Evolutionary conservation across 2,797 vertebrate species (phyloP).

Genomic region (Limnodromus scolopaceus): DNA sequence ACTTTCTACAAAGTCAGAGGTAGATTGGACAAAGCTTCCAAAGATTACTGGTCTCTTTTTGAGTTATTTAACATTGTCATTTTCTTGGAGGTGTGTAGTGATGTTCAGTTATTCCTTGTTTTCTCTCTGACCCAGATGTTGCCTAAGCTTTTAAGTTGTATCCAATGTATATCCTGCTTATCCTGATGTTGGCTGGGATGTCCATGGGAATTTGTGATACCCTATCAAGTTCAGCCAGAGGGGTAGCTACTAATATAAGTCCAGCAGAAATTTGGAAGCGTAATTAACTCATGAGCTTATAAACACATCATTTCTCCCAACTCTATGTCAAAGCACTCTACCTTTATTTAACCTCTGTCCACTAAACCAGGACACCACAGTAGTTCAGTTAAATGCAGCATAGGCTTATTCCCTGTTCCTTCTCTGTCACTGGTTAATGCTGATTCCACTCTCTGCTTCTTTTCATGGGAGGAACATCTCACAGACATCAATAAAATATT

Average conservation of each 20-base stretch:
- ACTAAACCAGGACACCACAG: background rate
- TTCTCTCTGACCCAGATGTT: background rate
- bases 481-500: background rate
- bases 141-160: background rate
- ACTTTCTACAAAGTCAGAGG: background rate
- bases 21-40: background rate
- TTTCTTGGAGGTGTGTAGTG: background rate
- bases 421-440: background rate
- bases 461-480: background rate
- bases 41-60: background rate
- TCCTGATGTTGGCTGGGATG: fast-evolving
- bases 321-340: background rate
- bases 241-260: background rate
- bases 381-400: background rate
- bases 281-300: background rate
- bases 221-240: background rate
- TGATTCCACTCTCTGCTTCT: background rate
- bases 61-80: background rate
- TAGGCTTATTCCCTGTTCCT: background rate
- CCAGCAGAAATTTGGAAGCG: background rate
- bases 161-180: background rate
- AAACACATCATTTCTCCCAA: background rate
- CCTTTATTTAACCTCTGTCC: background rate
- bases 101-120: background rate
- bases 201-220: background rate